Conservation (phyloP, 1,140 invertebrate species). For the Holcopasites calliopsidis region DNA sequence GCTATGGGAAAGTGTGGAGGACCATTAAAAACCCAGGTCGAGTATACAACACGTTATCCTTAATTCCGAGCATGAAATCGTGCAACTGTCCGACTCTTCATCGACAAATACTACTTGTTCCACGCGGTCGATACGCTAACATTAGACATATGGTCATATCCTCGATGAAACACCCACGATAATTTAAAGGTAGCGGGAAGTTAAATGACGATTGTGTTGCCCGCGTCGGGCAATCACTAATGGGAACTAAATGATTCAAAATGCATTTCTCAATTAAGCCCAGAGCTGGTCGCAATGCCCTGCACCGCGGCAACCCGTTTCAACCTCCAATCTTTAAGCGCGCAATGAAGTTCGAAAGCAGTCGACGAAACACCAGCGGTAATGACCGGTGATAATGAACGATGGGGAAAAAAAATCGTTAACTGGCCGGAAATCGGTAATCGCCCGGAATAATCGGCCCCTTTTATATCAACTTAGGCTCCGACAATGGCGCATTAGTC, state of each 20-base stretch:
- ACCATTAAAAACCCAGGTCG: not conserved
- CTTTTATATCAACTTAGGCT: slow-evolving; percentile 70
- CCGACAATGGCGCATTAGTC: slow-evolving; percentile 45
- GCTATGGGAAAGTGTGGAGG: not conserved
- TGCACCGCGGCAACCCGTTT: too few relatives aligned
- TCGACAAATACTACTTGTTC: slow-evolving; percentile 1
- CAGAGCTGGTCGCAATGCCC: not conserved
- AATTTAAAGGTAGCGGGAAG: slow-evolving; percentile 7
- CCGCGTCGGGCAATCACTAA: not conserved
- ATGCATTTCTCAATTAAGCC: not conserved
- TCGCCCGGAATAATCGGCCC: slow-evolving; percentile 72
- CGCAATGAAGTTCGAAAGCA: slow-evolving; percentile 69
- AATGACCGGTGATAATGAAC: slow-evolving; percentile 62
- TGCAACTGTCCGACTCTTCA: slow-evolving; percentile 24
- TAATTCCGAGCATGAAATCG: slow-evolving; percentile 59
- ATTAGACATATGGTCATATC: not conserved
- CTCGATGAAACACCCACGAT: not conserved
- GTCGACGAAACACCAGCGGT: slow-evolving; percentile 57
- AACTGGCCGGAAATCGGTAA: slow-evolving; percentile 76
- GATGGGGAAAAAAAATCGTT: slow-evolving; percentile 75
- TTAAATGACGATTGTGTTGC: not conserved
- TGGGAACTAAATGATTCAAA: not conserved
- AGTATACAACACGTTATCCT: slow-evolving; percentile 44
- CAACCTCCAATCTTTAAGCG: slow-evolving; percentile 57
- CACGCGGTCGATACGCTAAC: slow-evolving; percentile 1